Evolutionary conservation across 2,797 vertebrate species (phyloP).

Genomic region (Pipistrellus kuhlii): DNA sequence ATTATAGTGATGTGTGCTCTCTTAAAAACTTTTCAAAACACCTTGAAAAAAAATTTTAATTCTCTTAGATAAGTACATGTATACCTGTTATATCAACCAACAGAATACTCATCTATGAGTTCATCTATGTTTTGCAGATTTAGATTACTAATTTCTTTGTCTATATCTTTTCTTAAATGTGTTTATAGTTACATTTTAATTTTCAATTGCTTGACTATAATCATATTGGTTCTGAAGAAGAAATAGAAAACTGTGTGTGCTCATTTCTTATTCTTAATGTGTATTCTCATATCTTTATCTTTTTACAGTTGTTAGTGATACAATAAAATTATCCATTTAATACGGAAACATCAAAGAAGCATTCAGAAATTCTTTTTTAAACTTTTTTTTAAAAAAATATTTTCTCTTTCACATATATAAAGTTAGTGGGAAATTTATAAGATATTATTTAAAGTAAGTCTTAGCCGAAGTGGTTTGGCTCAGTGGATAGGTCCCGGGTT

Average conservation of each 20-base stretch:
- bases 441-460: not conserved
- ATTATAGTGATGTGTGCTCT: not conserved
- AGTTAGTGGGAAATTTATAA: not conserved
- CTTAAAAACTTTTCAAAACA: not conserved
- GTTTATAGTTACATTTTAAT: not conserved
- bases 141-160: not conserved
- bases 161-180: not conserved
- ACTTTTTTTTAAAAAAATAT: not conserved
- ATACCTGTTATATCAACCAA: not conserved
- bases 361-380: not conserved
- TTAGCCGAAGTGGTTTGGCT: no score
- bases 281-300: not conserved
- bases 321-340: not conserved
- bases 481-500: no score
- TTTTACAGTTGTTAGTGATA: not conserved
- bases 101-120: not conserved
- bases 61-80: not conserved
- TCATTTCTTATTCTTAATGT: not conserved
- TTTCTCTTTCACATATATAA: slow-evolving; percentile 27
- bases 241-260: not conserved
- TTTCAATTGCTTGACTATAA: not conserved
- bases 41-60: accelerated
- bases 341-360: not conserved
- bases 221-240: not conserved
- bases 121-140: not conserved